Evolutionary conservation across 2,113 vertebrate genomes (phyloP), one percentile per base, ranked within the genome.

Genomic region (Megatriorchis doriae): DNA sequence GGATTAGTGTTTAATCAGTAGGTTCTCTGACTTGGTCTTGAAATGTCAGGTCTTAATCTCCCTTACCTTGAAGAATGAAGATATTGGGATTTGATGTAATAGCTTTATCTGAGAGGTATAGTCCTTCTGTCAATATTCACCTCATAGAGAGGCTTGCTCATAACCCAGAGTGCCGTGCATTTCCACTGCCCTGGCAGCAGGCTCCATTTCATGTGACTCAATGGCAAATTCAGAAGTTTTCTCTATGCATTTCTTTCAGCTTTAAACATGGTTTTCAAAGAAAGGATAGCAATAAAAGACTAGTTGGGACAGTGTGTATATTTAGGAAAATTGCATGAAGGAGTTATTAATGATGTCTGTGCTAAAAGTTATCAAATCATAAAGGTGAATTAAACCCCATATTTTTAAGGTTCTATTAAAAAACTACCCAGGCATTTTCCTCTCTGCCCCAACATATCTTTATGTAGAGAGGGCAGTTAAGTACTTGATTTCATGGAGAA

Each of bases 21-120:
- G 38, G 27, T 91, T 91, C 85, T 94, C 82, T 58, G 71, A 53
- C 80, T 93, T 92, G 94, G 88, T 94, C 89, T 97, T 96, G 93
- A 96, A 96, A 91, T 89, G 87, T 93, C 97, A 94, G 19, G 36
- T 94, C 58, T 89, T 95, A 86, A 95, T 96, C 95, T 96, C 38
- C 43, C 58, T 66, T 91, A 42, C 86, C 86, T 88, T 96, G 83
- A 95, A 89, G 93, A 94, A 80, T 77, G 81, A 90, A 94, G 84
- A 86, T 93, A 71, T 45, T 93, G 62, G 85, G 88, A 80, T 90
- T 80, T 91, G 58, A 91, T 94, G 47, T 78, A 94, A 91, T 77
- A 88, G 45, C 53, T 93, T 85, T 95, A 10, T 53, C 58, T 90
- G 74, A 95, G 52, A 74, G 32, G 43, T 53, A 29, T 34, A 93